A percentile compares a stretch with the other conserved stretches of the same genome.
phyloP scores from a whole-genome alignment of 2,797 vertebrate species.

The Betta splendens region DNA sequence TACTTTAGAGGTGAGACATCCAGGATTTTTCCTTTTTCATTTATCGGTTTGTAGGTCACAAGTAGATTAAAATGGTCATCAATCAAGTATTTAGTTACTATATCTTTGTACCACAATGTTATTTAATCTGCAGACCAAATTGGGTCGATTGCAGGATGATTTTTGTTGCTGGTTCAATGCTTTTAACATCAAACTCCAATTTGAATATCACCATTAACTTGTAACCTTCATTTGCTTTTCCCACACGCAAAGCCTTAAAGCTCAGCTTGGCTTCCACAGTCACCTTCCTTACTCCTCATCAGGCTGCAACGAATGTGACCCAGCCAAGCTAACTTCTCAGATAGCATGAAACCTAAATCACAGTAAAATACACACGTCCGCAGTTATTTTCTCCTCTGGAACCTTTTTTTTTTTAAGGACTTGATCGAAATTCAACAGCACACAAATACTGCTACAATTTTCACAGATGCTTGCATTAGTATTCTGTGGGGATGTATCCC shows the following conservation, averaged over 20 bases:
- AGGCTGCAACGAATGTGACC: conserved; percentile 54
- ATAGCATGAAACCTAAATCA: conserved; percentile 37
- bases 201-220: conserved; percentile 56
- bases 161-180: not conserved
- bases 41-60: too few species aligned
- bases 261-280: conserved; percentile 39
- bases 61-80: too few species aligned
- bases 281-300: conserved; percentile 43
- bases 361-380: conserved; percentile 46
- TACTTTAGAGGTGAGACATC: too few species aligned
- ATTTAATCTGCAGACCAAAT: too few species aligned
- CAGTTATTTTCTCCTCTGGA: conserved; percentile 38
- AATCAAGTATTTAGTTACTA: too few species aligned
- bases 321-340: conserved; percentile 36
- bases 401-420: conserved; percentile 30
- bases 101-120: too few species aligned
- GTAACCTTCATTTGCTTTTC: conserved; percentile 29
- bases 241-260: conserved; percentile 39
- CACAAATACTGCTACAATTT: conserved; percentile 62
- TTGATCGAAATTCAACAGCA: conserved; percentile 57
- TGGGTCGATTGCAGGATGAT: too few species aligned
- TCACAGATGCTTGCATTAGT: conserved; percentile 78
- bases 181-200: conserved; percentile 46
- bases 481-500: conserved; percentile 74
- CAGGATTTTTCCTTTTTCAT: too few species aligned